Base-by-base conservation (phyloP, 2,113 vertebrate species). In the Leucosticte australis region DNA sequence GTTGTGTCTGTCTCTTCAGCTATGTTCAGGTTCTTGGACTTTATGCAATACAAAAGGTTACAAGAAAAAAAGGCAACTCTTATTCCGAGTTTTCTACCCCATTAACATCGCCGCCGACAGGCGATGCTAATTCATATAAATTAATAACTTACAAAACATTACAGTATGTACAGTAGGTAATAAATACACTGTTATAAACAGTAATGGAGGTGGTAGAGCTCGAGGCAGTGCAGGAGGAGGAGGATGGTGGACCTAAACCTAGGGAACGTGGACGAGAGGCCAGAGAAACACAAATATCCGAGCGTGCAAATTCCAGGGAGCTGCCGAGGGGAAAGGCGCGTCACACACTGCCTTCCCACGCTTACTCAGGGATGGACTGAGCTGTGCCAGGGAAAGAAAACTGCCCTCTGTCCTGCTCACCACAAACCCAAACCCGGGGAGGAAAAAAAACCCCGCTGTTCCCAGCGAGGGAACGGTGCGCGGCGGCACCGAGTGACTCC, bases 101-200 rank as follows among this genome's bases (percentile, higher is more conserved):
- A 97, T 98, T 98, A 99, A 98, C 99, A 98, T 98, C 98, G 98
- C 99, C 99, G 91, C 98, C 98, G 98, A 98, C 97, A 98, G 99
- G 99, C 98, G 98, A 99, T 98, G 99, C 98, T 98, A 99, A 98
- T 99, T 98, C 98, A 99, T 99, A 99, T 99, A 99, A 99, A 99
- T 99, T 99, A 99, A 99, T 99, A 98, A 99, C 99, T 99, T 99
- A 99, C 98, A 99, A 98, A 99, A 98, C 98, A 98, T 98, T 99
- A 99, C 98, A 98, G 97, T 99, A 99, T 99, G 94, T 99, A 99
- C 99, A 99, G 96, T 97, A 98, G 95, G 97, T 99, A 99, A 99
- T 99, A 99, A 99, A 99, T 99, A 99, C 98, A 99, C 97, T 97
- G 98, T 99, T 99, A 99, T 99, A 99, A 99, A 99, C 99, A 99